Evolutionary conservation across 2,888 invertebrate genomes (phyloP).

Genomic region (Lasioglossum malachurum): DNA sequence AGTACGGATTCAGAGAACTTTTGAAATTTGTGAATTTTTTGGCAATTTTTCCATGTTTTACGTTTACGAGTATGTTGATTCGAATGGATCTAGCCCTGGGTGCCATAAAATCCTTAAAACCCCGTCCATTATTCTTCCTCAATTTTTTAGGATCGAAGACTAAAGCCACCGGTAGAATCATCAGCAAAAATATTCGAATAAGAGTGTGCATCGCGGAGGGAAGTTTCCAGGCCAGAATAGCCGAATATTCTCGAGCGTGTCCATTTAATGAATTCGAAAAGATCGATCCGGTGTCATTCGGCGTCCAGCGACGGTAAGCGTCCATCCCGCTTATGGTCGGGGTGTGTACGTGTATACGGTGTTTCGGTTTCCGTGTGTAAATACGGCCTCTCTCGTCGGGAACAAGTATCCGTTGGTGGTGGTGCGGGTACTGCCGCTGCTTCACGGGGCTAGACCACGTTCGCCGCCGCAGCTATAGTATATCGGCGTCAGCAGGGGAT

Average conservation of each 20-base stretch:
- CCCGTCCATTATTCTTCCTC: neutral
- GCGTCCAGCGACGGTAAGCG: neutral
- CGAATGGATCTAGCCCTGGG: no score
- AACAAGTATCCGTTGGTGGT: slow-evolving; percentile 10
- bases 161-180: neutral
- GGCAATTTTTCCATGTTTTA: no score
- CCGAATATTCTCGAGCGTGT: neutral
- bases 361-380: neutral
- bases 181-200: neutral
- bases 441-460: slow-evolving; percentile 55
- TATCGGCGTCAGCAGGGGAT: slow-evolving; percentile 77
- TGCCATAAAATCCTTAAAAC: neutral
- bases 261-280: neutral
- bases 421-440: neutral
- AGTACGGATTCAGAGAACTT: no score
- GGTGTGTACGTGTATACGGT: neutral
- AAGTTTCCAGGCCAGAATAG: neutral
- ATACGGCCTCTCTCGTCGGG: slow-evolving; percentile 3
- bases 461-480: slow-evolving; percentile 57
- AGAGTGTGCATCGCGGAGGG: neutral
- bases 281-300: neutral
- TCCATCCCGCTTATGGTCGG: neutral
- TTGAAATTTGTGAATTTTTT: no score
- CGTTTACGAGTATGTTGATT: no score
- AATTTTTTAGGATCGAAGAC: neutral